Evolutionary conservation across 2,888 invertebrate genomes (phyloP).

Genomic region (Acrobasis repandana): DNA sequence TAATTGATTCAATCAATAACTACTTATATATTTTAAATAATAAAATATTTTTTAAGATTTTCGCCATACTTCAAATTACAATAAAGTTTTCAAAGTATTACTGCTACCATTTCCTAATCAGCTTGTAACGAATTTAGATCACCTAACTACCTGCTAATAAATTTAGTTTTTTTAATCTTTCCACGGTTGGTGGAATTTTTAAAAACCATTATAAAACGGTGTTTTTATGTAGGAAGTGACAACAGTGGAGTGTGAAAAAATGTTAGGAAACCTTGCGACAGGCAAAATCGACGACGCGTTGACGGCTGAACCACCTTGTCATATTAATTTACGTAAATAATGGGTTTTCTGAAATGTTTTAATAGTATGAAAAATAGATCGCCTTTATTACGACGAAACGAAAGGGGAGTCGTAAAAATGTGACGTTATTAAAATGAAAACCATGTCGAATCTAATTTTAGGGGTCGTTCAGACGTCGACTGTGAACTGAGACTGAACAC

Average conservation of each 20-base stretch:
- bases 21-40: too few species aligned
- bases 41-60: too few species aligned
- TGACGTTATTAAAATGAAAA: constrained; percentile 41
- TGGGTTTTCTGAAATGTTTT: constrained; percentile 61
- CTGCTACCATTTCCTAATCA: too few species aligned
- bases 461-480: constrained; percentile 27
- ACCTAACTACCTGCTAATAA: too few species aligned
- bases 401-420: constrained; percentile 48
- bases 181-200: neutral
- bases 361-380: constrained; percentile 61
- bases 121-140: too few species aligned
- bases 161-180: neutral
- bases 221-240: constrained; percentile 62
- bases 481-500: constrained; percentile 13
- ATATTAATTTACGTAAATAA: constrained; percentile 60
- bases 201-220: constrained; percentile 16
- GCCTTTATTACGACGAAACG: constrained; percentile 42
- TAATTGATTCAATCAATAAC: too few species aligned
- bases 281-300: constrained; percentile 56
- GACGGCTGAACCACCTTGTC: constrained; percentile 61
- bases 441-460: constrained; percentile 43
- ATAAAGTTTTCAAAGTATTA: too few species aligned
- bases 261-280: constrained; percentile 35
- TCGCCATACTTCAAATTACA: too few species aligned
- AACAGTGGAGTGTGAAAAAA: constrained; percentile 38